phyloP scores from a whole-genome alignment of 2,888 invertebrate genomes.

The Phorcus lineatus region DNA sequence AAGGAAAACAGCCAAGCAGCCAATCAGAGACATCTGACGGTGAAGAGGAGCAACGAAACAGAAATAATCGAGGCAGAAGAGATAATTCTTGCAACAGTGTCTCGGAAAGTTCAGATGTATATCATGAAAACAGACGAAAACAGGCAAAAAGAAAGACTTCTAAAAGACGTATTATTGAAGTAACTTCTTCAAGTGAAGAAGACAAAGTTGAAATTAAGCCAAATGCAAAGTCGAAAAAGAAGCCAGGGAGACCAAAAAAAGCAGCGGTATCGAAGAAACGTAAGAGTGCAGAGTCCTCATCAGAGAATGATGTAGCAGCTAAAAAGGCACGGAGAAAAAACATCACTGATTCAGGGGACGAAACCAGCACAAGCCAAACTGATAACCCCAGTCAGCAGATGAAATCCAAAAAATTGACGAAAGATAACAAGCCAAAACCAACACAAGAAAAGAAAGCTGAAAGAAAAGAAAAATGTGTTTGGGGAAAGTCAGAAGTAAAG shows the following conservation, averaged over 20 bases:
- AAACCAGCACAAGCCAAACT: not conserved
- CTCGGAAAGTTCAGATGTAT: not conserved
- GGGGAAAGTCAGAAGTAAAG: constrained; percentile 20
- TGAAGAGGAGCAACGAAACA: not conserved
- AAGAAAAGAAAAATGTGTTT: not conserved
- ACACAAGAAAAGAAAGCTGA: not conserved
- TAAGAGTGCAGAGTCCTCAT: not conserved
- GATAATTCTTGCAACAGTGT: too few relatives aligned
- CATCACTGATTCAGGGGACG: not conserved
- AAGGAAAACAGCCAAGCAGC: not conserved
- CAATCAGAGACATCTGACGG: not conserved
- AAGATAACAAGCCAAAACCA: not conserved
- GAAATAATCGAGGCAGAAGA: not conserved
- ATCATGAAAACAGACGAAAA: not conserved
- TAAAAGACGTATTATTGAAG: not conserved
- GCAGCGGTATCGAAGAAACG: not conserved
- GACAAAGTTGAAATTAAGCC: not conserved
- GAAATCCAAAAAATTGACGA: not conserved
- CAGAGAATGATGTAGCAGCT: not conserved
- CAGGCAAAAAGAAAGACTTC: not conserved
- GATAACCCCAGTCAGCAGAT: not conserved
- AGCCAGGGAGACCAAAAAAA: not conserved
- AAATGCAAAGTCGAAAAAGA: not conserved
- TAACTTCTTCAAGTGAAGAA: not conserved
- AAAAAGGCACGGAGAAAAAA: not conserved